Evolutionary conservation across 1,140 invertebrate species (phyloP), one percentile per base, ranked within the genome.

Genomic region (Pseudomyrmex gracilis): DNA sequence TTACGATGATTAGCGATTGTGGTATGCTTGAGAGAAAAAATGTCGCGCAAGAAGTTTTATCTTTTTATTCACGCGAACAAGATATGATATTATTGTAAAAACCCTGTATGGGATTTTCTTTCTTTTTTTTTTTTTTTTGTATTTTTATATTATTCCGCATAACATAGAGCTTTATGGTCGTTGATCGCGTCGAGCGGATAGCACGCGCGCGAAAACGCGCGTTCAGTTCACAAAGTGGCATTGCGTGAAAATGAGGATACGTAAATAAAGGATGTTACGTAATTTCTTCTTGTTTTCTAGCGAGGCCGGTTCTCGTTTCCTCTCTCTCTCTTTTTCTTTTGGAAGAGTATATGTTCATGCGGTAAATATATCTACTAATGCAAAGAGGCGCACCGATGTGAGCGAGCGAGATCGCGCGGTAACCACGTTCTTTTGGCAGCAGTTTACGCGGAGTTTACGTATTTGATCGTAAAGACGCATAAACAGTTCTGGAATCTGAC

Each of bases 401-500:
- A 49, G 17, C 45, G 45, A 15, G 51, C 7, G 10, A 34, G 34
- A 34, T 34, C 13, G 49, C 53, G 53, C 17, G 24, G 64, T 67
- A 66, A 66, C 77, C 60, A 47, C 24, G 45, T 67, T 55, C 58
- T 83, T 74, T 83, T 85, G 84, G 84, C 78, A 85, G 15, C 47
- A 22, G 24, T 60, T 83, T 83, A 60, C 70, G 53, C 47, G 47
- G 43, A 53, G 61, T 68, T 73, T 85, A 74, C 70, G 78, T 83
- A 64, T 85, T 83, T 70, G 64, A 80, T 84, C 83, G 83, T 84
- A 84, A 84, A 84, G 76, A 80, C 83, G 83, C 66, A 80, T 80
- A 84, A 84, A 84, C 83, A 84, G n/a, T 84, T 84, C 83, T 84
- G 66, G 83, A 84, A 84, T 84, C 43, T 71, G 49, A 84, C 83